These are phyloP conservation scores for Araneus ventricosus DNA, from an alignment of 1,140 invertebrate species.

Conservation along the genomic window DNA sequence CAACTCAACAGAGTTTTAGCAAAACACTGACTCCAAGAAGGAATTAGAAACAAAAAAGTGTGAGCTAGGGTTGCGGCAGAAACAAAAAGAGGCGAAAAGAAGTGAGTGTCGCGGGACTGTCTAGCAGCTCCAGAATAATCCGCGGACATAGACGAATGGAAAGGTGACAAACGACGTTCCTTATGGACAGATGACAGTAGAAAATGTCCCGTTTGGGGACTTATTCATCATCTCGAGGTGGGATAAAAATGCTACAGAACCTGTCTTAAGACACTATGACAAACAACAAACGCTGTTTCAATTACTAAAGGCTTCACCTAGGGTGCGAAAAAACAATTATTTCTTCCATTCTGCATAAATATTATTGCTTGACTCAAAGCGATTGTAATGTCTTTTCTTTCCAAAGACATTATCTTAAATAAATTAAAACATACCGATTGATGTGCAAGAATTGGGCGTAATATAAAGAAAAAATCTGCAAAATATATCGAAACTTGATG, in stretches of 20 bases:
- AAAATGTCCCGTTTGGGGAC: slow-evolving; percentile 39
- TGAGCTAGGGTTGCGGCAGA: neutral
- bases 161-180: slow-evolving; percentile 45
- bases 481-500: too few species aligned
- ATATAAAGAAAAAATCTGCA: too few species aligned
- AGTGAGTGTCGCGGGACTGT: neutral
- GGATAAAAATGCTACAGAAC: neutral
- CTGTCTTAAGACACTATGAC: neutral
- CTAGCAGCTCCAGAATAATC: neutral
- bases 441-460: too few species aligned
- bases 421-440: too few species aligned
- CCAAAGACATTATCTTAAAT: too few species aligned
- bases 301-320: neutral
- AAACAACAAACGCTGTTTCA: neutral
- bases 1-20: neutral
- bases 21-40: neutral
- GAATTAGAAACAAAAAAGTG: neutral
- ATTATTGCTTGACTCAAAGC: too few species aligned
- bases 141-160: slow-evolving; percentile 33
- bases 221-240: slow-evolving; percentile 48
- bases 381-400: too few species aligned
- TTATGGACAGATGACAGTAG: slow-evolving; percentile 45
- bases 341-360: too few species aligned
- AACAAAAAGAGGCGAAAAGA: neutral
- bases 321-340: too few species aligned